Percentiles rank a stretch among this genome's conserved stretches.
These are phyloP conservation scores for Andrena haemorrhoa DNA, from an alignment of 2,888 invertebrate species.

Conservation along the genomic window DNA sequence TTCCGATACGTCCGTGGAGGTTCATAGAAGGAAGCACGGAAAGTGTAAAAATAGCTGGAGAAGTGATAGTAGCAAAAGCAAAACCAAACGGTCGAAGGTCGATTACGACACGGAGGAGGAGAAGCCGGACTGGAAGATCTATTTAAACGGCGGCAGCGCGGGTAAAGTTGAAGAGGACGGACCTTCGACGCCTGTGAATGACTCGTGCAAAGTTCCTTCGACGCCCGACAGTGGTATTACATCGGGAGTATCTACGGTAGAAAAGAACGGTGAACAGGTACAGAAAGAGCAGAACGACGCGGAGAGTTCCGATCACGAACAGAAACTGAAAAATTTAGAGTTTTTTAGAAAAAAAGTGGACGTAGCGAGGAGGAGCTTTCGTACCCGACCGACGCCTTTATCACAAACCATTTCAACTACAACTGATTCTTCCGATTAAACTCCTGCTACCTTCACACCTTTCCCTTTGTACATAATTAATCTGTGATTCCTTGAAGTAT, in stretches of 20 bases:
- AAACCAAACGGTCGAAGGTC: constrained; percentile 68
- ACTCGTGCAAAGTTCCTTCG: constrained; percentile 71
- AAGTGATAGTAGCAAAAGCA: constrained; percentile 59
- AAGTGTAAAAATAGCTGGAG: constrained; percentile 68
- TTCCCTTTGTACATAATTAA: constrained; percentile 79
- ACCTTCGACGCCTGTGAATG: constrained; percentile 72
- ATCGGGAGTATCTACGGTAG: constrained; percentile 80
- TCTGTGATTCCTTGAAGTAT: constrained; percentile 81
- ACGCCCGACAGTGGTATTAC: constrained; percentile 83
- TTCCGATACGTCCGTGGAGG: constrained; percentile 66
- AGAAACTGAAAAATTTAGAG: constrained; percentile 74
- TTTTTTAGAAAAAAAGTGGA: constrained; percentile 81
- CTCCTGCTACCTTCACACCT: constrained; percentile 46
- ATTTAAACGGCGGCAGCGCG: constrained; percentile 60
- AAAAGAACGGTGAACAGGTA: constrained; percentile 70
- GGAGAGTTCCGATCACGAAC: constrained; percentile 79
- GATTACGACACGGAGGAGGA: constrained; percentile 62
- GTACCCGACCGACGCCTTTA: constrained; percentile 71
- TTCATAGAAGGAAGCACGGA: constrained; percentile 68
- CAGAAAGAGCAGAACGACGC: constrained; percentile 63
- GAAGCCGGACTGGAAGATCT: constrained; percentile 55
- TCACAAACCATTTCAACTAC: constrained; percentile 65
- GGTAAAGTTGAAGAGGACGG: constrained; percentile 48
- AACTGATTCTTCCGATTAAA: constrained; percentile 80
- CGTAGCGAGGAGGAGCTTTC: constrained; percentile 75